Conservation (phyloP, 2,888 invertebrate species). For the Aquatica leii region DNA sequence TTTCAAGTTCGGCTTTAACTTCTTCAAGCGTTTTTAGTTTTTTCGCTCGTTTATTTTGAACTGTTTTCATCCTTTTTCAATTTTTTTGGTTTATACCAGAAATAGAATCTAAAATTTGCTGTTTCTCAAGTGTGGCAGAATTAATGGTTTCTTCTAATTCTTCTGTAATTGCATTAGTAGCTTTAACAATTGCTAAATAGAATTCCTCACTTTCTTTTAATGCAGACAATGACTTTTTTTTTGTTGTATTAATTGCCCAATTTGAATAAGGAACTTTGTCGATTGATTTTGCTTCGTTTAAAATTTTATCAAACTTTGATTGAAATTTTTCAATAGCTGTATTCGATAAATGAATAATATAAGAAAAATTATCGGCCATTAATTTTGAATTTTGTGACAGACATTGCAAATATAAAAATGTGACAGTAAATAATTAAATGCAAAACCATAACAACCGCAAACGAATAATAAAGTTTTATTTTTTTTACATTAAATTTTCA, state of each 20-base stretch:
- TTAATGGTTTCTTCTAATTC: background rate
- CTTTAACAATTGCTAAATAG: background rate
- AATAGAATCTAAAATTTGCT: too few species aligned
- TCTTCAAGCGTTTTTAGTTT: background rate
- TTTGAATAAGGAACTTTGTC: background rate
- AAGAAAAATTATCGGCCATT: background rate
- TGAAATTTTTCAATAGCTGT: background rate
- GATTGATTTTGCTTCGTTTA: background rate
- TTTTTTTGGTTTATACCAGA: too few species aligned
- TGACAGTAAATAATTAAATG: background rate
- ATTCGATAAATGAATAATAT: background rate
- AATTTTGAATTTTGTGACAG: background rate
- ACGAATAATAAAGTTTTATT: too few species aligned
- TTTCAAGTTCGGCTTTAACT: background rate
- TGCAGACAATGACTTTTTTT: background rate
- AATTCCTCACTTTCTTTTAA: background rate
- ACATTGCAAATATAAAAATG: background rate
- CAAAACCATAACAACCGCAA: too few species aligned
- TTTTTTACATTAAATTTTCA: too few species aligned
- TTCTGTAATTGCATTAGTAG: background rate
- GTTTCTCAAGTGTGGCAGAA: background rate
- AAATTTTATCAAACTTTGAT: background rate
- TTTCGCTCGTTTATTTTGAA: too few species aligned
- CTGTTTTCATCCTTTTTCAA: too few species aligned
- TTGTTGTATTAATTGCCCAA: background rate